These are phyloP conservation scores for Cyclargus thomasi DNA, from an alignment of 1,140 invertebrate species.

Conservation along the genomic window DNA sequence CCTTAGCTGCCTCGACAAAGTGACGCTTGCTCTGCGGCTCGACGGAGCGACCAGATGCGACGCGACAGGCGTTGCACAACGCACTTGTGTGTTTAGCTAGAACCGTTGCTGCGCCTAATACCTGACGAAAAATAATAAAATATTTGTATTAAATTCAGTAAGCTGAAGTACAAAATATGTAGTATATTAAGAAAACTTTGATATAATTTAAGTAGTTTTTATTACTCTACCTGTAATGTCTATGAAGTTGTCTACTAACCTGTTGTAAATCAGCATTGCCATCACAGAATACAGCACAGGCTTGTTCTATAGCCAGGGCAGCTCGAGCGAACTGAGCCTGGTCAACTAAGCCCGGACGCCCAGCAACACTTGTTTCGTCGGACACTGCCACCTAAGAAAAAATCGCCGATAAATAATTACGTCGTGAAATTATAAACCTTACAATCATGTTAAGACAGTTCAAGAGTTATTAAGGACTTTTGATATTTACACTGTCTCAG, in stretches of 20 bases:
- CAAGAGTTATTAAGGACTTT: neutral
- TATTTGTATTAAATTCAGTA: neutral
- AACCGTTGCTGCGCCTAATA: conserved; percentile 92
- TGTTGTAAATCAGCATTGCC: conserved; percentile 88
- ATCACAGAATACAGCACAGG: conserved; percentile 88
- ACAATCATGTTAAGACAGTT: too few species aligned
- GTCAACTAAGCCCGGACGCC: conserved; percentile 92
- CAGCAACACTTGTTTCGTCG: conserved; percentile 93
- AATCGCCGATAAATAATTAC: neutral
- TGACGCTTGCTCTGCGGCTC: conserved; percentile 96
- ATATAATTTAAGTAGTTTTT: too few species aligned
- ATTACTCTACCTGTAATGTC: too few species aligned
- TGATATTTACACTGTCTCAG: neutral
- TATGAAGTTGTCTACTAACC: conserved; percentile 44
- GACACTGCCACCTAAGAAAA: conserved; percentile 85
- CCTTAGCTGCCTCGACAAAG: conserved; percentile 97
- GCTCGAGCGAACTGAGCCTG: conserved; percentile 92
- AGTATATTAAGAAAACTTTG: too few species aligned
- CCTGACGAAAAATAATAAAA: conserved; percentile 60
- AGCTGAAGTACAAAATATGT: too few species aligned
- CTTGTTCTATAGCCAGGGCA: conserved; percentile 90
- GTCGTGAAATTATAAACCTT: too few species aligned
- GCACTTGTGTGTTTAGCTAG: conserved; percentile 98
- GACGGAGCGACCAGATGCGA: conserved; percentile 92
- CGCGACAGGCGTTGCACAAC: conserved; percentile 94